A percentile compares a stretch with the other conserved stretches of the same genome.
Conservation (phyloP, 1,140 invertebrate species). For the Rhynchophorus ferrugineus region DNA sequence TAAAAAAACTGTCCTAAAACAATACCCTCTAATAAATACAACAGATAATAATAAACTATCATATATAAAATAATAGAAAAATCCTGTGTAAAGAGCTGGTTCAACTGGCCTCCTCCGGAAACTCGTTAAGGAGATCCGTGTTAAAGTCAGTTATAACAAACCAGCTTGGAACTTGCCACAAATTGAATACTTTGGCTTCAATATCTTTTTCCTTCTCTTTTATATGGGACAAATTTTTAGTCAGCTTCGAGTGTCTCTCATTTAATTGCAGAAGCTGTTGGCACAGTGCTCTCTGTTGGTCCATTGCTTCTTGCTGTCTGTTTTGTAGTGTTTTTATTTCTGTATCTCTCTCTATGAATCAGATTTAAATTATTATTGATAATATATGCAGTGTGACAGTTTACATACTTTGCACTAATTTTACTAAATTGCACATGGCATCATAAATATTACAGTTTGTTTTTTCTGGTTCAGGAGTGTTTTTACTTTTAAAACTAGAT, state of each 20-base stretch:
- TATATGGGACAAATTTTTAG: constrained; percentile 30
- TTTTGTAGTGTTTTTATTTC: constrained; percentile 35
- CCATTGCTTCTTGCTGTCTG: constrained; percentile 29
- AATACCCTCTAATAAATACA: background rate
- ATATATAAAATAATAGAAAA: too few species aligned
- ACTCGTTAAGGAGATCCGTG: constrained; percentile 17
- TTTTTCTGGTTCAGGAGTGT: constrained; percentile 13
- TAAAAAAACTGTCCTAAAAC: background rate
- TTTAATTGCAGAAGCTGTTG: constrained; percentile 33
- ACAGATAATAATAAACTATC: too few species aligned
- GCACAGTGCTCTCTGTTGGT: constrained; percentile 30
- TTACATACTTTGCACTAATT: constrained; percentile 34
- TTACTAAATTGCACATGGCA: constrained; percentile 35
- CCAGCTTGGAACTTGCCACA: constrained; percentile 39
- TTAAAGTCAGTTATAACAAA: constrained; percentile 34
- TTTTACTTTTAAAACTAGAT: constrained; percentile 5
- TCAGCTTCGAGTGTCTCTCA: constrained; percentile 33
- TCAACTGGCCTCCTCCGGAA: constrained; percentile 13
- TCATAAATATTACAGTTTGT: constrained; percentile 26
- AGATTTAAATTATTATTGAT: too few species aligned
- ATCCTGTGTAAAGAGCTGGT: too few species aligned
- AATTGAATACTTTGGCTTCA: constrained; percentile 31
- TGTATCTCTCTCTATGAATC: constrained; percentile 37
- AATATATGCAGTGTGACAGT: constrained; percentile 18
- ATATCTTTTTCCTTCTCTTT: constrained; percentile 34